Base-by-base conservation (phyloP, 2,888 invertebrate species). In the Zygogramma bicolorata region DNA sequence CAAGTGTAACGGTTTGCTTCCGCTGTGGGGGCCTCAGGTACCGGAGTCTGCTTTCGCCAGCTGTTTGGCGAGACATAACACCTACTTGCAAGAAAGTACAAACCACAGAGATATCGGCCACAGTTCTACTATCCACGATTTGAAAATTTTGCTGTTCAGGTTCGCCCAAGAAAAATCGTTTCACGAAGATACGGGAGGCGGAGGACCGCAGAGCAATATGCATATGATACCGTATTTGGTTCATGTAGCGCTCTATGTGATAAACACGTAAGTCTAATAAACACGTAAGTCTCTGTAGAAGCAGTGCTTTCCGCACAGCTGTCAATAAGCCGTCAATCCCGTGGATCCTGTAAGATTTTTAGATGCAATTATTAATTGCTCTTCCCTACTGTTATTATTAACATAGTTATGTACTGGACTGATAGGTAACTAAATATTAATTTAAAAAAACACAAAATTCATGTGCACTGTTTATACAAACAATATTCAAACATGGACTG, bases 131-230 rank as follows among this genome's bases (percentile, higher is more conserved):
- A 91, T 97, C 73, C 98, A 98, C 87, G 98, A 98, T 88, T 88
- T 98, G 80, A 98, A 99, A 88, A 89, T 98, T 79, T 88, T 98
- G 69, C 87, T 99, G 73, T 86, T 95, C 81, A 90, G 97, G 70
- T 98, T 98, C 88, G 95, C 98, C 0, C 94, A 95, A 86, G 98
- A 97, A 81, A 95, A 95, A 85, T 95, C 96, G 74, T 99, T 99
- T 90, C 97, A 98, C 86, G 97, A 97, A 86, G 98, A 99, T 88
- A 97, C 97, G 1, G 98, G 98, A 18, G 99, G 97, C 78, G 97
- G 97, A 81, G 98, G 98, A 0, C 96, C 97, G 13, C 97, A 98
- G 84, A 97, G 97, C 77, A 98, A 98, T 88, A 94, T 98, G 94
- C 97, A 98, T 88, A 93, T 99, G 82, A 92, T 98, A 75, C 98